Evolutionary conservation across 2,888 invertebrate species (phyloP), one percentile per base, ranked within the genome.

Genomic region (Noctuana brunneofusca): DNA sequence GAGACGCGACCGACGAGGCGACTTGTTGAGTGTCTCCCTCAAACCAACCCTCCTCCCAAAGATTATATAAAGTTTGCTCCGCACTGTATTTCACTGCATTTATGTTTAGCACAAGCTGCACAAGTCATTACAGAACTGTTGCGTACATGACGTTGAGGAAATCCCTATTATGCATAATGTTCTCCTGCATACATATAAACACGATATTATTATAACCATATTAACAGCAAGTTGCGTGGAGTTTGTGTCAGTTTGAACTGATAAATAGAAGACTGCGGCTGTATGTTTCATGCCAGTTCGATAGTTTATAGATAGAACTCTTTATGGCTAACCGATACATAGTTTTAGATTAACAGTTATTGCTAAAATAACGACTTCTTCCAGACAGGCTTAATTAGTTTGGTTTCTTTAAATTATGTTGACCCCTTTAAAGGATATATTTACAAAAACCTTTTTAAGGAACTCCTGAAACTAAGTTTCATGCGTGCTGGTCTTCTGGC

Each of bases 11-110:
- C 65, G 64, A 63, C 62, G 69, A 68, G 60, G 66, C 58, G 66
- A 78, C 79, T 78, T 78, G 76, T 79, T 78, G 78, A 76, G 73
- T 72, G 66, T 67, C 64, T 55, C 58, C 58, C 64, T 56, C 62
- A 16, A 14, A 8, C 20, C 46, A 46, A 12, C 46, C 46, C 63
- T 27, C 59, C 48, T 18, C 59, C 59, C 62, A 62, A 58, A 54
- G 64, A 68, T 71, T 72, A 71, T 65, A 63, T 66, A 65, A 69
- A 67, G 63, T 69, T 64, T 46, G 53, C 53, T 60, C 66, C 50
- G 60, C 60, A 54, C 50, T 16, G 16, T 41, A 57, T 63, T 63
- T 63, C 53, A 57, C 49, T 57, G 57, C 57, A 41, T 16, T 22
- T 56, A 54, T 50, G 38, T 41, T 16, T 41, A 50, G 62, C 27